Base-by-base conservation (phyloP, 2,113 vertebrate species). In the Paradisaea rubra region DNA sequence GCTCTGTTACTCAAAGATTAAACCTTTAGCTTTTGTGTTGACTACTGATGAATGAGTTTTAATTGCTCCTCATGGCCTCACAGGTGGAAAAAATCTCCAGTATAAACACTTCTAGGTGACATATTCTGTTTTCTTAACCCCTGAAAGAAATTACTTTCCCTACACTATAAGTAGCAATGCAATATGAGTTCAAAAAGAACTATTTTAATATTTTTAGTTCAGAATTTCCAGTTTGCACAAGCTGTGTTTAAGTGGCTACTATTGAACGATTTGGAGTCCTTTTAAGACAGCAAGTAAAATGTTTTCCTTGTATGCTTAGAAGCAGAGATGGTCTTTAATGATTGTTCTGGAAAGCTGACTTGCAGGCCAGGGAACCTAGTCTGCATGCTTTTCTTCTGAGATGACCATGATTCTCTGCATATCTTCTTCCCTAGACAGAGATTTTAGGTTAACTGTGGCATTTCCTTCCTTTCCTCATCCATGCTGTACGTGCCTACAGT, bases 401-500 rank as follows among this genome's bases (percentile, higher is more conserved):
- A 25, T 86, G n/a, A 49, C 41, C 31, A 8, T 2, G 0, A 25
- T 60, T 77, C 6, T 86, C 64, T 24, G 33, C 0, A 0, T 66
- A 42, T 47, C 33, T 80, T 86, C 56, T 20, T 56, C 42, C 21
- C 8, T 61, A n/a, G 31, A 65, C 57, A 74, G 54, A 69, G 6
- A 74, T 63, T 49, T 79, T 13, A 66, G 16, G 15, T 31, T 53
- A 44, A 57, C 61, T 59, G 7, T 52, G 42, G 3, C 11, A 41
- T 73, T 93, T 84, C 33, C 19, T 91, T 76, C 22, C 44, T 88
- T 83, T n/a, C 54, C 2, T 79, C 3, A 5, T n/a, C 23, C n/a
- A 31, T 23, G 9, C 3, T 31, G 13, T 52, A 10, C 0, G 0
- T 59, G 13, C 8, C 47, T 52, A 13, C 35, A 54, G 50, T 42